Evolutionary conservation across 2,113 vertebrate species (phyloP).

Genomic region (Probosciger aterrimus): DNA sequence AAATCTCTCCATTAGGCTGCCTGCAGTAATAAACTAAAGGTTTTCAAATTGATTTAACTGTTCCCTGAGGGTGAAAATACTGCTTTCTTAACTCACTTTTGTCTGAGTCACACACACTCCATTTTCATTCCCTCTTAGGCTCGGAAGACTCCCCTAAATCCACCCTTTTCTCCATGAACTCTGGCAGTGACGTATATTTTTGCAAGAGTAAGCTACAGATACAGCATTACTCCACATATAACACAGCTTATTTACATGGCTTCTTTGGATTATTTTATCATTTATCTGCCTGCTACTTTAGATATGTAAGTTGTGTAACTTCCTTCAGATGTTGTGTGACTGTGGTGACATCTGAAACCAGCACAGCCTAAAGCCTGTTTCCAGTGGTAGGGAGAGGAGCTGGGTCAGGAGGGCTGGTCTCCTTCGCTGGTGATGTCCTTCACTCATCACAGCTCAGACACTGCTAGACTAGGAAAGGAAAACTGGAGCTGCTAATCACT

Average conservation of each 20-base stretch:
- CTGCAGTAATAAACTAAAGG: not conserved
- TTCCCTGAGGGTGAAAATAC: not conserved
- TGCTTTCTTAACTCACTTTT: not conserved
- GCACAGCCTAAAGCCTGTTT: not conserved
- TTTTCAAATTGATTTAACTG: not conserved
- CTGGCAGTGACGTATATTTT: not conserved
- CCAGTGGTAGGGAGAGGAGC: not conserved
- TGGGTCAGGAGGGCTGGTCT: not conserved
- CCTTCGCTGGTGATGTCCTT: not conserved
- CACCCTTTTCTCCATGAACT: not conserved
- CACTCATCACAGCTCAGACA: not conserved
- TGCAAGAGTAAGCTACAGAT: not conserved
- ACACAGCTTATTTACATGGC: not conserved
- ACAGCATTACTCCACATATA: not conserved
- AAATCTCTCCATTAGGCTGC: not conserved
- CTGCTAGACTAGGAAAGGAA: not conserved
- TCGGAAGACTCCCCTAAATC: not conserved
- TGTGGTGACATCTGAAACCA: not conserved
- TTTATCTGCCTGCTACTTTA: not conserved
- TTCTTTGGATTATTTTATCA: not conserved
- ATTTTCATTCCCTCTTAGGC: not conserved
- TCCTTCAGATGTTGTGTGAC: not conserved
- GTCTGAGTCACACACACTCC: not conserved
- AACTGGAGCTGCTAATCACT: not conserved
- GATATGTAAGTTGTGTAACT: not conserved